Base-by-base conservation (phyloP, 2,888 invertebrate species). In the Heliconius aoede region DNA sequence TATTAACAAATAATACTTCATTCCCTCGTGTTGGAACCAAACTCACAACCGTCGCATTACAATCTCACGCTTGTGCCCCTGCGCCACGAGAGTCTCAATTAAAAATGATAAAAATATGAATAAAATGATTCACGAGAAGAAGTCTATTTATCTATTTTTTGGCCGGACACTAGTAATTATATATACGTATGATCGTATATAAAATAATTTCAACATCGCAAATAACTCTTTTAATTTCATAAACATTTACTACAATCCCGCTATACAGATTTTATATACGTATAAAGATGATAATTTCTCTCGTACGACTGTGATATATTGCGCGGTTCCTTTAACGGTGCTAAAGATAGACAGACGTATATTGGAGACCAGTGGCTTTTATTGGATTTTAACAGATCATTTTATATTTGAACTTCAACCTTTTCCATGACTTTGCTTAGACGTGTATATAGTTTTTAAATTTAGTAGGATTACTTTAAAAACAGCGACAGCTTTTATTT, bases 221-320 rank as follows among this genome's bases (percentile, higher is more conserved):
- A 68, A 69, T 69, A 30, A 68, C 68, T 21, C 64, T 32, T 64
- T 28, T 21, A 69, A 30, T 55, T 4, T 55, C 28, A 69, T 69
- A 55, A 72, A 28, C 67, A 67, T 74, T 68, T 68, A 74, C 60
- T 60, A 58, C 67, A 30, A 74, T 40, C n/a, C 40, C 55, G 51
- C 51, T 68, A 68, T 46, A 8, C 40, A 68, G 30, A 68, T 74
- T 74, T 60, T 30, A 74, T 60, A 74, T 30, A 64, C 32, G 32
- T 28, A 60, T 74, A 67, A 74, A 40, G 40, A 67, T 36, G 40
- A 40, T 74, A 68, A 55, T 67, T 74, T 68, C 74, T 64, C 55
- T 13, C 30, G 28, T 55, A 60, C 30, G 60, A 30, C 67, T 40
- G 28, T 46, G 40, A 67, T n/a, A 46, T 67, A 68, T 68, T 67